Percentiles rank a stretch among this genome's conserved stretches.
Conservation (phyloP, 2,888 invertebrate genomes). For the Spialia ferax region DNA sequence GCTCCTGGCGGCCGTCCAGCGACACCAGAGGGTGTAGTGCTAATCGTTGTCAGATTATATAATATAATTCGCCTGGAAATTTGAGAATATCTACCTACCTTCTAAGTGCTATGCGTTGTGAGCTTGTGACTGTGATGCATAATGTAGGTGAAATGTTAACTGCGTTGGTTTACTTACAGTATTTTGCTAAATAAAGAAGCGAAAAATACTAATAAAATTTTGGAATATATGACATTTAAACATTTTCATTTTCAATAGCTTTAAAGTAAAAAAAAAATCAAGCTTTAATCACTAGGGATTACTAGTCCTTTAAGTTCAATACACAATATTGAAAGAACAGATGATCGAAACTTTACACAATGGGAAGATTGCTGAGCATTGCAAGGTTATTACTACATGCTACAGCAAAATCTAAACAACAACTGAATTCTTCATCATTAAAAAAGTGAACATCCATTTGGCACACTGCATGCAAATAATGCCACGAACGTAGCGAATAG, state of each 20-base stretch:
- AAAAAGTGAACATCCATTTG: background rate
- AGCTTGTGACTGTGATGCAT: too few species aligned
- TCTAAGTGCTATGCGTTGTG: background rate
- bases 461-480: background rate
- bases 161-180: background rate
- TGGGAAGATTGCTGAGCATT: too few species aligned
- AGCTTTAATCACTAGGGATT: too few species aligned
- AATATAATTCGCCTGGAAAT: background rate
- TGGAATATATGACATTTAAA: too few species aligned
- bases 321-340: too few species aligned
- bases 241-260: too few species aligned
- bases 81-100: background rate
- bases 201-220: too few species aligned
- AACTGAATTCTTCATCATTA: background rate
- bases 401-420: background rate
- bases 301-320: too few species aligned
- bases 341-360: background rate
- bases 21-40: slow-evolving; percentile 1
- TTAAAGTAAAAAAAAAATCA: too few species aligned
- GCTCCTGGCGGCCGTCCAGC: background rate
- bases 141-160: background rate
- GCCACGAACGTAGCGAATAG: background rate
- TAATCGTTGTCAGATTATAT: slow-evolving; percentile 7
- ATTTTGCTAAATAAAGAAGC: too few species aligned
- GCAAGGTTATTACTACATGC: too few species aligned